A percentile compares a stretch with the other conserved stretches of the same genome.
These are phyloP conservation scores for Zaprionus camerounensis DNA, from an alignment of 1,140 invertebrate genomes.

Conservation along the genomic window DNA sequence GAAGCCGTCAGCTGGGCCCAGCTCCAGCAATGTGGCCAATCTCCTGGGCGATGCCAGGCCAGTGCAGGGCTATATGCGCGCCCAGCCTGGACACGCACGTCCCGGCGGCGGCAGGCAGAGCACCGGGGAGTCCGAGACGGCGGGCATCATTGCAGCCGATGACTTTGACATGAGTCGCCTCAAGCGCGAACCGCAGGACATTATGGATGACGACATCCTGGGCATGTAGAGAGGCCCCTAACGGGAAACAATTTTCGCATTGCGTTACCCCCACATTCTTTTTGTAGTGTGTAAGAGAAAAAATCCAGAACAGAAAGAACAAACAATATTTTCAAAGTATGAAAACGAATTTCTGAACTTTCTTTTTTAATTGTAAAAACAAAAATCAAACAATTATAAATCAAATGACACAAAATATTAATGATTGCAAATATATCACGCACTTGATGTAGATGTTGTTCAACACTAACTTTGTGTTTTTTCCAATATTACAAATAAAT, in stretches of 20 bases:
- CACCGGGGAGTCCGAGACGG: conserved; percentile 27
- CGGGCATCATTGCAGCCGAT: conserved; percentile 65
- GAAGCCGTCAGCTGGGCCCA: background rate
- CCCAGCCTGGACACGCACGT: background rate
- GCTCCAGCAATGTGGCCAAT: conserved; percentile 25
- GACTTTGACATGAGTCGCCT: conserved; percentile 49
- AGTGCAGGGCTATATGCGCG: background rate
- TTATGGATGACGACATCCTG: conserved; percentile 47
- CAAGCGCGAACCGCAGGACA: conserved; percentile 60
- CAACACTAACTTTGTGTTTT: conserved; percentile 1
- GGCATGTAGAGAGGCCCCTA: conserved; percentile 44
- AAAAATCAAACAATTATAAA: background rate
- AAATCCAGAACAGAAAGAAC: background rate
- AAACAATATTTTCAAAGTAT: background rate
- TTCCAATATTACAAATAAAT: background rate
- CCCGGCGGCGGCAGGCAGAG: background rate
- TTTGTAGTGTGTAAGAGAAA: background rate
- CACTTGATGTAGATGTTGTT: background rate
- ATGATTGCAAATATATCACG: background rate
- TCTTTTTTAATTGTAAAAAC: background rate
- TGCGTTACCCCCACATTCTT: background rate
- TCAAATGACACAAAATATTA: background rate
- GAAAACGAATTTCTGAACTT: background rate
- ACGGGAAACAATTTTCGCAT: background rate
- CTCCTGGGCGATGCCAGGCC: conserved; percentile 11